Conservation (phyloP, 2,888 invertebrate genomes). For the Synergus gifuensis region DNA sequence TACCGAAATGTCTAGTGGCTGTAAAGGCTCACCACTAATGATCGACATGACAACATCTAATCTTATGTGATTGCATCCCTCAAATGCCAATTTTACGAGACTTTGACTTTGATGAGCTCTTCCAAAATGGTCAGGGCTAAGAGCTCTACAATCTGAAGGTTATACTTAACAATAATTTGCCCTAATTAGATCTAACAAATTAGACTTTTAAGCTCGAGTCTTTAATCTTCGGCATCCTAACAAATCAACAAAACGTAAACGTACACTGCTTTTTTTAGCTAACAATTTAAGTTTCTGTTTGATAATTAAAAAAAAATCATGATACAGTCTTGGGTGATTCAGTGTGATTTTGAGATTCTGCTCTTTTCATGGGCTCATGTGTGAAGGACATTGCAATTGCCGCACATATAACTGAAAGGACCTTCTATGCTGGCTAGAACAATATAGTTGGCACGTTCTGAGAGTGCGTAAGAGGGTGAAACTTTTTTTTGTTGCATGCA, state of each 20-base stretch:
- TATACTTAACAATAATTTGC: background rate
- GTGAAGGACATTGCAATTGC: constrained; percentile 25
- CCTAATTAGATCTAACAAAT: constrained; percentile 11
- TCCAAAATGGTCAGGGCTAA: background rate
- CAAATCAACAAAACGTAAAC: background rate
- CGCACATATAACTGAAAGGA: constrained; percentile 6
- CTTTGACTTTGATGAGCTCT: background rate
- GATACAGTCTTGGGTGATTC: background rate
- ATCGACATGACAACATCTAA: constrained; percentile 17
- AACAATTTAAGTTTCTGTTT: background rate
- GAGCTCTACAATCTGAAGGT: background rate
- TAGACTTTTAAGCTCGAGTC: background rate
- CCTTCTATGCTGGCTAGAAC: constrained; percentile 48
- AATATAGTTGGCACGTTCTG: constrained; percentile 48
- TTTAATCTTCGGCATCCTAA: constrained; percentile 10
- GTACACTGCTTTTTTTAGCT: background rate
- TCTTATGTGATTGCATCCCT: constrained; percentile 17
- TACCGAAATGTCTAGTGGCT: constrained; percentile 21
- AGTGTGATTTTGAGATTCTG: constrained; percentile 19
- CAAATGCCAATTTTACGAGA: constrained; percentile 10
- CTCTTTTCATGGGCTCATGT: constrained; percentile 18
- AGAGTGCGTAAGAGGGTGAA: constrained; percentile 51
- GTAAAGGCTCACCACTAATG: background rate
- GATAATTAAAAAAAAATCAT: background rate
- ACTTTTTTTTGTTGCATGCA: constrained; percentile 55